Percentiles rank a stretch among this genome's conserved stretches.
phyloP scores from a whole-genome alignment of 1,140 invertebrate species.

The Aphelinus certus region DNA sequence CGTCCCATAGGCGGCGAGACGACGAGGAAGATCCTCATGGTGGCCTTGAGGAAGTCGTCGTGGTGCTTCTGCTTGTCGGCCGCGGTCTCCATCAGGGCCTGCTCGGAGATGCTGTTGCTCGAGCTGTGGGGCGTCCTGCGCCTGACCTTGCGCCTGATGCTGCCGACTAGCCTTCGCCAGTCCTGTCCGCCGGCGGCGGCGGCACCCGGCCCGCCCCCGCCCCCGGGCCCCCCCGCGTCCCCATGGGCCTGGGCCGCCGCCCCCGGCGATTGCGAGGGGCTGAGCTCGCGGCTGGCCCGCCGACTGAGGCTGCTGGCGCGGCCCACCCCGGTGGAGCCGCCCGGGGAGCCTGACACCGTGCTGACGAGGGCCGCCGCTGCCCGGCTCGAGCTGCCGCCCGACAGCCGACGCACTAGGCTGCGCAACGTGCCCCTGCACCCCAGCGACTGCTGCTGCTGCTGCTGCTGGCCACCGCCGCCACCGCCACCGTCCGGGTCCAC shows the following conservation, averaged over 20 bases:
- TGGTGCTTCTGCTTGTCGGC: slow-evolving; percentile 49
- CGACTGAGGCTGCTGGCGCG: slow-evolving; percentile 54
- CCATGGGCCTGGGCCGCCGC: slow-evolving; percentile 9
- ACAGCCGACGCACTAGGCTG: slow-evolving; percentile 47
- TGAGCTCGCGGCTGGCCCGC: slow-evolving; percentile 57
- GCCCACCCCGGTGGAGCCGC: slow-evolving; percentile 47
- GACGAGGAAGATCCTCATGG: slow-evolving; percentile 74
- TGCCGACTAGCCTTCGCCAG: slow-evolving; percentile 64
- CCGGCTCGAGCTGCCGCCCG: slow-evolving; percentile 40
- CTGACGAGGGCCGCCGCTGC: slow-evolving; percentile 27
- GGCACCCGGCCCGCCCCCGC: slow-evolving; percentile 43
- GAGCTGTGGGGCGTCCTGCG: slow-evolving; percentile 49
- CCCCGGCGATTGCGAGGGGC: slow-evolving; percentile 51
- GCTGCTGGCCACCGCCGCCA: background rate
- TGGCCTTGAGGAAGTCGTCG: slow-evolving; percentile 71
- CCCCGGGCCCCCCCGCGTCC: slow-evolving; percentile 38
- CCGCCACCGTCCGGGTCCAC: slow-evolving; percentile 11
- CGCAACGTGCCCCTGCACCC: slow-evolving; percentile 42
- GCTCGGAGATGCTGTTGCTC: slow-evolving; percentile 50
- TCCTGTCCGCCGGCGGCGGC: slow-evolving; percentile 54
- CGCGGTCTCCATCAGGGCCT: slow-evolving; percentile 4
- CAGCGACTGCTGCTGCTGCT: slow-evolving; percentile 6
- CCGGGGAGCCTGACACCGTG: slow-evolving; percentile 58
- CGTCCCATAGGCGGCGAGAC: slow-evolving; percentile 73
- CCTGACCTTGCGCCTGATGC: slow-evolving; percentile 60